Conservation (phyloP, 2,113 vertebrate species). For the Tichodroma muraria region DNA sequence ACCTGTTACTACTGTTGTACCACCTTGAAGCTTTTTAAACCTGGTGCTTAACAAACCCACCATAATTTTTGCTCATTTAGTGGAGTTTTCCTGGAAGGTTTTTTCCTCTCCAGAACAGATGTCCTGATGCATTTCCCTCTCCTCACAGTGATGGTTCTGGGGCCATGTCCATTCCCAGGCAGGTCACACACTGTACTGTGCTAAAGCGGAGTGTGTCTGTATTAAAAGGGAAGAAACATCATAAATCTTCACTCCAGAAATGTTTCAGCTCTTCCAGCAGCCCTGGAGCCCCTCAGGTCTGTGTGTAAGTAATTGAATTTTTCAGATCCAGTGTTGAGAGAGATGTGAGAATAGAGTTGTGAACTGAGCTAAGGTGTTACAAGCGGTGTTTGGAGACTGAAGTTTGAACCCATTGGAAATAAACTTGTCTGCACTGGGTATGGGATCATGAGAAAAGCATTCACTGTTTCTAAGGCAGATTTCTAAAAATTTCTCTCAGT, state of each 20-base stretch:
- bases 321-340: neutral
- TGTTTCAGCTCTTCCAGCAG: neutral
- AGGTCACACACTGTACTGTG: neutral
- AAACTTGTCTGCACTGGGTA: accelerated
- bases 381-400: neutral
- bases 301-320: neutral
- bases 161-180: neutral
- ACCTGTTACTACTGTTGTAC: too few relatives aligned
- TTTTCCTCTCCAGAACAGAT: neutral
- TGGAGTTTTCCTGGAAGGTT: neutral
- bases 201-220: neutral
- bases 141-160: neutral
- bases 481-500: neutral
- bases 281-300: neutral
- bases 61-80: neutral
- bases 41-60: neutral
- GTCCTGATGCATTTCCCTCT: neutral
- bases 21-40: neutral
- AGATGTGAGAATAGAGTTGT: neutral
- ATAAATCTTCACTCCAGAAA: neutral
- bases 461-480: neutral
- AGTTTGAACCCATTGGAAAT: neutral
- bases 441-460: neutral
- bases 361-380: neutral
- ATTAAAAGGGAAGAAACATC: neutral